Conservation (phyloP, 1,140 invertebrate genomes). For the Drosophila pallidifrons region DNA sequence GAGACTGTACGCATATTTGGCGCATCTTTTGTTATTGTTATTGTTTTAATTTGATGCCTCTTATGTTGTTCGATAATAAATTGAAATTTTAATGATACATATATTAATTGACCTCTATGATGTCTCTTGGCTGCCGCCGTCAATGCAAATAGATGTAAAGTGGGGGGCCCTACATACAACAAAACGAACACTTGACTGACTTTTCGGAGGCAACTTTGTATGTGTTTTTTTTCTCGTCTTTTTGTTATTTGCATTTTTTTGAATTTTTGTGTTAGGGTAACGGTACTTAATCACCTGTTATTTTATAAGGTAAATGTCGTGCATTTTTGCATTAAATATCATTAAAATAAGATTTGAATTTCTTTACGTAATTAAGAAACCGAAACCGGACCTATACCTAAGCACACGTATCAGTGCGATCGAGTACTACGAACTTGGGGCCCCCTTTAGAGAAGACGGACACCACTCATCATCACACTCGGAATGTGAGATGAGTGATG, state of each 20-base stretch:
- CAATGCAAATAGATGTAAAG: slow-evolving; percentile 20
- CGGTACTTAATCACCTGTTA: slow-evolving; percentile 39
- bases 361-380: slow-evolving; percentile 75
- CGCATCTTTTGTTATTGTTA: slow-evolving; percentile 47
- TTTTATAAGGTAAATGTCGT: slow-evolving; percentile 25
- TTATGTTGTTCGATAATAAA: slow-evolving; percentile 48
- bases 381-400: slow-evolving; percentile 67
- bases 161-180: slow-evolving; percentile 3
- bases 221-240: background rate
- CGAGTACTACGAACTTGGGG: slow-evolving; percentile 23
- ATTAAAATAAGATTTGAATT: slow-evolving; percentile 64
- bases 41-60: slow-evolving; percentile 11
- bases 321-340: slow-evolving; percentile 53
- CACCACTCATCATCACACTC: slow-evolving; percentile 22
- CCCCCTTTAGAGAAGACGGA: slow-evolving; percentile 20
- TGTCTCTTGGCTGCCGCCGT: background rate
- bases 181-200: slow-evolving; percentile 54
- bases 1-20: slow-evolving; percentile 32
- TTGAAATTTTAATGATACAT: slow-evolving; percentile 56
- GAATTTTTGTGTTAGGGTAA: slow-evolving; percentile 31
- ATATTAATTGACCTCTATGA: slow-evolving; percentile 38
- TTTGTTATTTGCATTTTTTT: slow-evolving; percentile 35
- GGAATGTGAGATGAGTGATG: slow-evolving; percentile 42
- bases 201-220: slow-evolving; percentile 59
- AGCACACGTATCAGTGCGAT: background rate